Evolutionary conservation across 2,113 vertebrate species (phyloP).

Genomic region (Lanius ludovicianus): DNA sequence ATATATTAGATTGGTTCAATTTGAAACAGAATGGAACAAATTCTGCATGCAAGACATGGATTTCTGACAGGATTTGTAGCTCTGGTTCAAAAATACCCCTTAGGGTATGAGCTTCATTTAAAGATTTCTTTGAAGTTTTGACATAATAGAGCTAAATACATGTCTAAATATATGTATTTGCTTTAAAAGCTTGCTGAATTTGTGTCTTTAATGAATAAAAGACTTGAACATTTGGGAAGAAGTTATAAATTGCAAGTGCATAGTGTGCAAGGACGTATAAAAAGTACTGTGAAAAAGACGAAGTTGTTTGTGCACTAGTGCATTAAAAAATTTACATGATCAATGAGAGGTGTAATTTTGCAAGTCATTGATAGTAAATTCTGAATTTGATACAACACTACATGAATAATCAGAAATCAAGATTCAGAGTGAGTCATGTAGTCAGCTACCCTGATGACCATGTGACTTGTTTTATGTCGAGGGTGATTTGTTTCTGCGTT

Average conservation of each 20-base stretch:
- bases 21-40: neutral
- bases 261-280: neutral
- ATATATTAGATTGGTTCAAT: neutral
- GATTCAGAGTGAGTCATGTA: neutral
- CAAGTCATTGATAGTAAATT: neutral
- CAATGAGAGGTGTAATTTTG: neutral
- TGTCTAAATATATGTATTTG: slow-evolving; percentile 18
- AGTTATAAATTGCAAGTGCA: neutral
- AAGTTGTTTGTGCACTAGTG: fast-evolving
- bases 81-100: neutral
- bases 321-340: neutral
- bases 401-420: neutral
- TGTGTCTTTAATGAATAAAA: slow-evolving; percentile 14
- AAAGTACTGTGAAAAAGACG: neutral
- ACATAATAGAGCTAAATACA: slow-evolving; percentile 1
- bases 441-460: neutral
- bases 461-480: fast-evolving
- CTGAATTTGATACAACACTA: neutral
- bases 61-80: slow-evolving; percentile 5
- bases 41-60: neutral
- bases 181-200: slow-evolving; percentile 11
- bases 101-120: neutral
- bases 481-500: neutral
- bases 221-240: neutral
- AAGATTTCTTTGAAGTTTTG: slow-evolving; percentile 48